Evolutionary conservation across 2,113 vertebrate genomes (phyloP), one percentile per base, ranked within the genome.

Genomic region (Shinisaurus crocodilurus): DNA sequence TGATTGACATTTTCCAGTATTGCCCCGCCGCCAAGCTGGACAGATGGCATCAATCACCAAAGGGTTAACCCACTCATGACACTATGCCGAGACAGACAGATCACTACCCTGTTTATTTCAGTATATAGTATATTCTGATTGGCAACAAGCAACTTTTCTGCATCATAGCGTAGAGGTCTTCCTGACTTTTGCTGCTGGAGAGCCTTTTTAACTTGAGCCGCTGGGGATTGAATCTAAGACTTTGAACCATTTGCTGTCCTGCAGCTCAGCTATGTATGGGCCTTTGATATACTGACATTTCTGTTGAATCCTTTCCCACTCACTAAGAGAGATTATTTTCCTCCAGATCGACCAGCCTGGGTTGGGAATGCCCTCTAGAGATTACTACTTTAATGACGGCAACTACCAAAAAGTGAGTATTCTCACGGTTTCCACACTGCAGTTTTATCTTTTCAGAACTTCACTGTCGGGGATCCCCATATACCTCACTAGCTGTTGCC

Each of bases 341-440:
- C 92, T 95, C 70, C 96, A 99, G 99, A 98, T 99, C 91, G 99
- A 99, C 96, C 99, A 99, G 94, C 98, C 99, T 8, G 97, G 96
- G 48, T 93, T 99, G 88, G 99, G 99, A 91, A 99, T 99, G 98
- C 99, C 98, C 3, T 98, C 98, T 77, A 97, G 98, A 91, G 98
- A 99, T 89, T 98, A 99, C 96, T 99, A 99, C 92, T 98, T 99
- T 77, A 98, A 98, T 1, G 97, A 92, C 0, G 98, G 98, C 87
- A 98, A 96, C 96, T 98, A 98, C 94, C 97, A 97, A 94, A 98
- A 96, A 97, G 99, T 99, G 45, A 96, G 97, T 95, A 76, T 65
- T 37, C n/a, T 2, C 34, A 20, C 6, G 0, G n/a, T 23, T 88
- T 37, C 9, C 54, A 82, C 70, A 43, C 15, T 48, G 0, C 2